Evolutionary conservation across 2,113 vertebrate genomes (phyloP).

Genomic region (Agapornis roseicollis): DNA sequence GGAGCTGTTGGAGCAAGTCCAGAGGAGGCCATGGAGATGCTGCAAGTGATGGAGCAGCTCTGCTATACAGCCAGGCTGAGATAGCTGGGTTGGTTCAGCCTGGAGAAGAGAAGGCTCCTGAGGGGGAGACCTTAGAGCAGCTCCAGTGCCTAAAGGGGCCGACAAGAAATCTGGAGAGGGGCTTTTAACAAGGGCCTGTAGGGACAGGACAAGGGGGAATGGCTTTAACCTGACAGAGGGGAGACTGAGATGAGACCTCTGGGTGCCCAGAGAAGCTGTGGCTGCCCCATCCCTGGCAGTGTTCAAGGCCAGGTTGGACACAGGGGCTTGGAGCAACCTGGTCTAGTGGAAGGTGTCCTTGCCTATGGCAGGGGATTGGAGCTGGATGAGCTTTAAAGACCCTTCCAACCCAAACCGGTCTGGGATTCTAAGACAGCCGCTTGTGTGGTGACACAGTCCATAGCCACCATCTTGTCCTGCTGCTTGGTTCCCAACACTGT

Average conservation of each 20-base stretch:
- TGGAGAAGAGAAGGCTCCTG: not conserved
- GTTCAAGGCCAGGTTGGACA: too few species aligned
- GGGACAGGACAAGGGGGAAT: too few species aligned
- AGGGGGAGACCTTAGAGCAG: not conserved
- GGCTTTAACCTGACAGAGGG: too few species aligned
- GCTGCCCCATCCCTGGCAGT: too few species aligned
- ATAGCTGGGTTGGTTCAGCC: not conserved
- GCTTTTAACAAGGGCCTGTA: too few species aligned
- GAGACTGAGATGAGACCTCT: too few species aligned
- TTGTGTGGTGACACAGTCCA: rapidly evolving
- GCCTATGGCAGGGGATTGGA: rapidly evolving
- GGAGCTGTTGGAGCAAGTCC: not conserved
- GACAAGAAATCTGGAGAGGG: too few species aligned
- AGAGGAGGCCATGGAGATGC: not conserved
- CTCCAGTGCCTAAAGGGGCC: too few species aligned
- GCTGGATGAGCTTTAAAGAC: not conserved
- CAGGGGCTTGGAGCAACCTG: too few species aligned
- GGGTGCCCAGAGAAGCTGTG: too few species aligned
- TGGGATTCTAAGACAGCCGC: not conserved
- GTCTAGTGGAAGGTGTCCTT: not conserved
- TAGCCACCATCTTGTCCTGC: not conserved
- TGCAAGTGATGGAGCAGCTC: not conserved
- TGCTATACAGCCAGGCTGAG: not conserved
- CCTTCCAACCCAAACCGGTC: not conserved
- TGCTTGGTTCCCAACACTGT: rapidly evolving